phyloP scores from a whole-genome alignment of 1,140 invertebrate species.

The Popillia japonica region DNA sequence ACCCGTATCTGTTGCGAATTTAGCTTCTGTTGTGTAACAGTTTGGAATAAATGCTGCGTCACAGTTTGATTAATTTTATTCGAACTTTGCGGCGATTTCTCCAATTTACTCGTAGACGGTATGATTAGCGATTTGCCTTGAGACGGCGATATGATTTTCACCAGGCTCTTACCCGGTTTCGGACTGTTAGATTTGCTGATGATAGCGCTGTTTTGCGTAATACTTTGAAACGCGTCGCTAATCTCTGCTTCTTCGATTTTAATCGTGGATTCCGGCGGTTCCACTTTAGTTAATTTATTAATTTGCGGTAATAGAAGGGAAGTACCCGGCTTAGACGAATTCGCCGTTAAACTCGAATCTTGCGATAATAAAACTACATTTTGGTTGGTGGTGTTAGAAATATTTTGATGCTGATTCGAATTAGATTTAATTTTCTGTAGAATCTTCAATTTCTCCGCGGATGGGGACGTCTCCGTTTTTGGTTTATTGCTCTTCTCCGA shows the following conservation, averaged over 20 bases:
- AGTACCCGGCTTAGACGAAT: slow-evolving; percentile 23
- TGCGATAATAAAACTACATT: slow-evolving; percentile 10
- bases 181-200: slow-evolving; percentile 38
- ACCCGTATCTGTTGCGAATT: slow-evolving; percentile 40
- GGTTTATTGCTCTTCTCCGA: slow-evolving; percentile 66
- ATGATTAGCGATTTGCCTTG: slow-evolving; percentile 58
- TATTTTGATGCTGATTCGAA: slow-evolving; percentile 13
- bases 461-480: slow-evolving; percentile 15
- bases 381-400: not conserved
- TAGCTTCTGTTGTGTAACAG: slow-evolving; percentile 42
- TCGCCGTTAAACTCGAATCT: not conserved
- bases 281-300: slow-evolving; percentile 37
- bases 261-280: slow-evolving; percentile 13
- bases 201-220: slow-evolving; percentile 46
- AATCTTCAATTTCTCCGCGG: slow-evolving; percentile 14
- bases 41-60: slow-evolving; percentile 48
- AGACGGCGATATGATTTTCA: slow-evolving; percentile 58
- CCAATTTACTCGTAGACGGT: slow-evolving; percentile 42
- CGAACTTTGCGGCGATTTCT: slow-evolving; percentile 48
- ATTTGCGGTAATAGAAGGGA: slow-evolving; percentile 33
- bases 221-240: slow-evolving; percentile 51
- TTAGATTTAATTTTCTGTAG: slow-evolving; percentile 33
- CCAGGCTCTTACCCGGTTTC: slow-evolving; percentile 51
- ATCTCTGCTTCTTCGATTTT: slow-evolving; percentile 52
- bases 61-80: slow-evolving; percentile 48